These are phyloP conservation scores for Recurvirostra avosetta DNA, from an alignment of 2,113 vertebrate species.

Conservation along the genomic window DNA sequence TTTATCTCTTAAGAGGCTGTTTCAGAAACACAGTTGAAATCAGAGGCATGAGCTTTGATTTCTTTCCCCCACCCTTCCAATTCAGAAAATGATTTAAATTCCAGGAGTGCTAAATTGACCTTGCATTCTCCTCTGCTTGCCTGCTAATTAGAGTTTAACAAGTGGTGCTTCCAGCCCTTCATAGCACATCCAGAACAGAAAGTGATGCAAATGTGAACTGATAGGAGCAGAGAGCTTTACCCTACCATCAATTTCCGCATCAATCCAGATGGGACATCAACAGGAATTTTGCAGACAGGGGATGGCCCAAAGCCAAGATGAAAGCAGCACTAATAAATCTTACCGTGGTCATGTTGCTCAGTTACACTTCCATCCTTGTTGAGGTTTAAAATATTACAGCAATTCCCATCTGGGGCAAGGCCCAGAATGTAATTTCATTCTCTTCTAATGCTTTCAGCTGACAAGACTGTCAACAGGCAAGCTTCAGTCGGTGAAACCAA, in stretches of 20 bases:
- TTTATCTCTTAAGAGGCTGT: background rate
- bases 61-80: background rate
- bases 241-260: background rate
- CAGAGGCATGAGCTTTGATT: background rate
- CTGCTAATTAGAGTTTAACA: conserved; percentile 46
- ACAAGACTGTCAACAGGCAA: background rate
- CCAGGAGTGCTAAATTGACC: background rate
- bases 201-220: conserved; percentile 20
- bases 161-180: background rate
- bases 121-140: conserved; percentile 35
- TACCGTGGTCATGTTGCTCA: background rate
- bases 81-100: conserved; percentile 17
- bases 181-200: background rate
- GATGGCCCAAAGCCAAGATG: conserved; percentile 32
- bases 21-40: background rate
- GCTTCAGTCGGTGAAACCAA: background rate
- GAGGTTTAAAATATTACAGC: conserved; percentile 11
- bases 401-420: conserved; percentile 21
- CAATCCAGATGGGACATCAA: conserved; percentile 29
- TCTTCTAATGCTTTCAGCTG: background rate
- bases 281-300: conserved; percentile 19
- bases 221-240: conserved; percentile 24
- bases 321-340: conserved; percentile 46
- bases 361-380: background rate
- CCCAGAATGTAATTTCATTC: conserved; percentile 19